Evolutionary conservation across 1,140 invertebrate genomes (phyloP).

Genomic region (Bombus impatiens): DNA sequence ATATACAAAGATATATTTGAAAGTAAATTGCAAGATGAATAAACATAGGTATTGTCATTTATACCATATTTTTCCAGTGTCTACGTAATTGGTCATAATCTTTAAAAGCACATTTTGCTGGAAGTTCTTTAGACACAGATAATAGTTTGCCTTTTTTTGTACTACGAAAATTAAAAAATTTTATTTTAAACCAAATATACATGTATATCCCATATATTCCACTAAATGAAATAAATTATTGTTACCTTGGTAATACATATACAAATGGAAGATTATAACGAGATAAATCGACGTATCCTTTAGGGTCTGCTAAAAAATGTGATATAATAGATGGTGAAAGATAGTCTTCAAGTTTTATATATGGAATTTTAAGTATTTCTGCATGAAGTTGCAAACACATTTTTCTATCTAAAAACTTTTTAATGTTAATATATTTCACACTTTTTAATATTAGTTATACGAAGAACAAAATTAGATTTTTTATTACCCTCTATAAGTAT

Average conservation of each 20-base stretch:
- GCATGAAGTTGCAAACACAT: slow-evolving; percentile 49
- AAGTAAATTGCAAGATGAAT: neutral
- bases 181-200: neutral
- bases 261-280: slow-evolving; percentile 48
- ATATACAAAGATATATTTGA: neutral
- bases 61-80: slow-evolving; percentile 80
- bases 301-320: slow-evolving; percentile 48
- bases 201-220: slow-evolving; percentile 12
- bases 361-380: slow-evolving; percentile 61
- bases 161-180: slow-evolving; percentile 57
- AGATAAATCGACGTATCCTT: slow-evolving; percentile 48
- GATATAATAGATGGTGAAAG: slow-evolving; percentile 30
- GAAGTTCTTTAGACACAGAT: slow-evolving; percentile 68
- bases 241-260: slow-evolving; percentile 74
- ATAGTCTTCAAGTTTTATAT: slow-evolving; percentile 56
- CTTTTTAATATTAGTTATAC: neutral
- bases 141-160: slow-evolving; percentile 71
- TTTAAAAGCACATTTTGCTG: slow-evolving; percentile 64
- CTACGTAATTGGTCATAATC: slow-evolving; percentile 73
- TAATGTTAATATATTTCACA: neutral
- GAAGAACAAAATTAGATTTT: neutral
- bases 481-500: slow-evolving; percentile 60
- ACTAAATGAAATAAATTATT: slow-evolving; percentile 7
- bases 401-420: slow-evolving; percentile 44
- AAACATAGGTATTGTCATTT: neutral